Conservation (phyloP, 2,113 vertebrate genomes). For the Laterallus jamaicensis region DNA sequence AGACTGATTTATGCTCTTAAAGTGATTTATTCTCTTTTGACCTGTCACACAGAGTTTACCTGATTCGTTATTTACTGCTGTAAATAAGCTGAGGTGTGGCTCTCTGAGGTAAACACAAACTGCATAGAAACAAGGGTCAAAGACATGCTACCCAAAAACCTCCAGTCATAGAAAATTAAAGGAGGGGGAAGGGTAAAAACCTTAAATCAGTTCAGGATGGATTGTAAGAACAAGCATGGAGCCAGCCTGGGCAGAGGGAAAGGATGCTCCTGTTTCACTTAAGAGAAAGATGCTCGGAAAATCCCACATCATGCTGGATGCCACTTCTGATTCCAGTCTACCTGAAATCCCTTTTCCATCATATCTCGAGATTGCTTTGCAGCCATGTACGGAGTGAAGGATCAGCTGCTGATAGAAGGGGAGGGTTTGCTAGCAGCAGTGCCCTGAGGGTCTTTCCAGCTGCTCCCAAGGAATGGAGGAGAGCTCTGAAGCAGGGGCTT, state of each 20-base stretch:
- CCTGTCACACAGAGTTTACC: background rate
- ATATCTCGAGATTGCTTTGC: background rate
- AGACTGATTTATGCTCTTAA: conserved; percentile 8
- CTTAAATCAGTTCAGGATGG: background rate
- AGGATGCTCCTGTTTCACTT: background rate
- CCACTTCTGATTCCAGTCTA: background rate
- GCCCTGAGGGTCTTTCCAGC: fast-evolving
- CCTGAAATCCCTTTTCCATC: background rate
- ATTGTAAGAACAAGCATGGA: background rate
- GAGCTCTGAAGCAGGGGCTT: background rate
- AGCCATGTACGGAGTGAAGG: background rate
- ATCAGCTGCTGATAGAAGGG: background rate
- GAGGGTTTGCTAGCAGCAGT: background rate
- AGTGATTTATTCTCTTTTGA: conserved; percentile 7
- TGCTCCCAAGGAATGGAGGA: background rate
- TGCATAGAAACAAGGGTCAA: background rate
- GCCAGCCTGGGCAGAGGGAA: background rate
- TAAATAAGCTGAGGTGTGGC: background rate
- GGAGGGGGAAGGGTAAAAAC: background rate
- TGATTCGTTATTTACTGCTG: background rate
- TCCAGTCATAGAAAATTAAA: background rate
- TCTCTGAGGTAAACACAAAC: background rate
- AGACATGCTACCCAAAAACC: background rate
- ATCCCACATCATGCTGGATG: background rate
- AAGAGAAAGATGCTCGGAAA: background rate